Conservation (phyloP, 2,888 invertebrate species). For the Lampropteryx suffumata region DNA sequence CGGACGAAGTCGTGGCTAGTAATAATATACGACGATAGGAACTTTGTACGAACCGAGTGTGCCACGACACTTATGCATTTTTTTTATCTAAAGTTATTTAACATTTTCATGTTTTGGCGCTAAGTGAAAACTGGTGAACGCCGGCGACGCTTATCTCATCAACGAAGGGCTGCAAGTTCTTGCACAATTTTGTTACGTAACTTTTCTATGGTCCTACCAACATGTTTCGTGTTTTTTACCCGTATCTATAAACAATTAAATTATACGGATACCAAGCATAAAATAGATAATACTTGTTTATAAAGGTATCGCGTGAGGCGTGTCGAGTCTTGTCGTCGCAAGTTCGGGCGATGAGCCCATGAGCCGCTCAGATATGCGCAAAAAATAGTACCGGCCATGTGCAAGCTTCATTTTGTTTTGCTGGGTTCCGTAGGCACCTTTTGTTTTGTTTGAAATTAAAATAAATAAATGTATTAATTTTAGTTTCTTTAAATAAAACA, state of each 20-base stretch:
- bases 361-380: constrained; percentile 47
- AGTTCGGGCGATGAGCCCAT: constrained; percentile 64
- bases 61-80: too few relatives aligned
- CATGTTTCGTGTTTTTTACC: constrained; percentile 2
- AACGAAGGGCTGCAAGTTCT: too few relatives aligned
- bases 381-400: constrained; percentile 42
- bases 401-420: constrained; percentile 6
- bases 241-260: constrained; percentile 33
- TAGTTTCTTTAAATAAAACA: too few relatives aligned
- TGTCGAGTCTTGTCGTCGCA: constrained; percentile 71
- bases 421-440: constrained; percentile 3
- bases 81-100: too few relatives aligned
- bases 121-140: not conserved
- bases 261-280: constrained; percentile 38
- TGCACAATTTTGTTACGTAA: constrained; percentile 1
- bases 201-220: not conserved
- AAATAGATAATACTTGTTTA: constrained; percentile 34
- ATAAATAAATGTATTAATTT: too few relatives aligned
- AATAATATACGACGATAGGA: too few relatives aligned
- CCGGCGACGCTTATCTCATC: constrained; percentile 8
- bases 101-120: too few relatives aligned
- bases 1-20: too few relatives aligned
- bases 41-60: too few relatives aligned
- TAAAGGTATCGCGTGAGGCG: constrained; percentile 48
- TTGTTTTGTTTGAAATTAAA: too few relatives aligned